Evolutionary conservation across 2,797 vertebrate genomes (phyloP).

Genomic region (Atherinosoma microstoma): DNA sequence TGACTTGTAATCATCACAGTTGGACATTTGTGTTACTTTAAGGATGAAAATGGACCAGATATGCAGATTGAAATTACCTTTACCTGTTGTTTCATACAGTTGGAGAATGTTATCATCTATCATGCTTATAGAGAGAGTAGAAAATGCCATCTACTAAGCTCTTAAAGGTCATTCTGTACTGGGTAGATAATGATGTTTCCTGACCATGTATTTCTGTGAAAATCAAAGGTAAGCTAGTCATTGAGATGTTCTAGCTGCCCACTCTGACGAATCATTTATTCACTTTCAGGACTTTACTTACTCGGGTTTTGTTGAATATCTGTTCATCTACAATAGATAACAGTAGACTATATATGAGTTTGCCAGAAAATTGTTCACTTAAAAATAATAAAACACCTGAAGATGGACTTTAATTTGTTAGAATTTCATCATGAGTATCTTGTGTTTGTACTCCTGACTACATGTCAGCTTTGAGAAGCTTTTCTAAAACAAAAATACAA

Average conservation of each 20-base stretch:
- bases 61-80: conserved; percentile 12
- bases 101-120: conserved; percentile 4
- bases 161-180: conserved; percentile 16
- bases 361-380: no score
- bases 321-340: no score
- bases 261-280: neutral
- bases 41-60: conserved; percentile 8
- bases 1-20: conserved; percentile 32
- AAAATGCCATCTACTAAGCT: conserved; percentile 9
- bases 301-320: neutral
- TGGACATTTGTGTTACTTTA: conserved; percentile 50
- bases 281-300: neutral
- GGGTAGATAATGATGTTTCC: conserved; percentile 14
- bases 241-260: neutral
- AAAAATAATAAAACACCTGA: no score
- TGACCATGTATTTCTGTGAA: conserved; percentile 6
- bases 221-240: neutral
- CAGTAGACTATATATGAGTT: no score
- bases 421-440: no score
- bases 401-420: no score
- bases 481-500: no score
- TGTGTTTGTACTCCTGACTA: no score
- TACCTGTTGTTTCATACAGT: conserved; percentile 26
- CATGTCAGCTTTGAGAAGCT: no score
- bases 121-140: neutral